These are phyloP conservation scores for Eurystomus gularis DNA, from an alignment of 2,113 vertebrate species.

Conservation along the genomic window DNA sequence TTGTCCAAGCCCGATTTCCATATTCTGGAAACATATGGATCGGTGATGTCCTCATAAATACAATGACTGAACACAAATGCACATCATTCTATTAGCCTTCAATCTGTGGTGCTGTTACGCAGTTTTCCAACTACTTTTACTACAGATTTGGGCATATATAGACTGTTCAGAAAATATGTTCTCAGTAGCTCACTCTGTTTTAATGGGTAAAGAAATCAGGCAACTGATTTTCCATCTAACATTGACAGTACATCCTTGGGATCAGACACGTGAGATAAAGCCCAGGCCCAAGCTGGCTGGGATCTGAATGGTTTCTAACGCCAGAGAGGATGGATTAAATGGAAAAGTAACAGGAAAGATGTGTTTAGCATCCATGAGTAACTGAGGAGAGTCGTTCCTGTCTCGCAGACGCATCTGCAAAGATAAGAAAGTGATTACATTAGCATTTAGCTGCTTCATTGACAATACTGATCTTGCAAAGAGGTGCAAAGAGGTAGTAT, in stretches of 20 bases:
- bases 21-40: neutral
- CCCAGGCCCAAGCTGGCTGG: slow-evolving; percentile 90
- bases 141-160: slow-evolving; percentile 6
- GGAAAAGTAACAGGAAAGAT: slow-evolving; percentile 98
- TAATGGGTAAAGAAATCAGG: slow-evolving; percentile 27
- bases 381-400: slow-evolving; percentile 91
- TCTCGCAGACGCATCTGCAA: slow-evolving; percentile 91
- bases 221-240: neutral
- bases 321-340: slow-evolving; percentile 92
- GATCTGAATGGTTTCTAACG: slow-evolving; percentile 97
- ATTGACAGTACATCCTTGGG: neutral
- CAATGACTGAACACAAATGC: neutral
- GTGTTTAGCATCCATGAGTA: slow-evolving; percentile 97
- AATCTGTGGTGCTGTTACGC: neutral
- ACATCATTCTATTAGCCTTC: slow-evolving; percentile 19
- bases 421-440: slow-evolving; percentile 10
- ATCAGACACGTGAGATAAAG: slow-evolving; percentile 93
- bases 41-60: neutral
- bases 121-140: slow-evolving; percentile 46
- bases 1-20: neutral
- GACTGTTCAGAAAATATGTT: slow-evolving; percentile 45
- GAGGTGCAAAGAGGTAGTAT: neutral
- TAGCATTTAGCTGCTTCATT: neutral
- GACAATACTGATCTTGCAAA: neutral
- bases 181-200: slow-evolving; percentile 50